A percentile compares a stretch with the other conserved stretches of the same genome.
These are phyloP conservation scores for Etheostoma perlongum DNA, from an alignment of 2,797 vertebrate species.

Conservation along the genomic window DNA sequence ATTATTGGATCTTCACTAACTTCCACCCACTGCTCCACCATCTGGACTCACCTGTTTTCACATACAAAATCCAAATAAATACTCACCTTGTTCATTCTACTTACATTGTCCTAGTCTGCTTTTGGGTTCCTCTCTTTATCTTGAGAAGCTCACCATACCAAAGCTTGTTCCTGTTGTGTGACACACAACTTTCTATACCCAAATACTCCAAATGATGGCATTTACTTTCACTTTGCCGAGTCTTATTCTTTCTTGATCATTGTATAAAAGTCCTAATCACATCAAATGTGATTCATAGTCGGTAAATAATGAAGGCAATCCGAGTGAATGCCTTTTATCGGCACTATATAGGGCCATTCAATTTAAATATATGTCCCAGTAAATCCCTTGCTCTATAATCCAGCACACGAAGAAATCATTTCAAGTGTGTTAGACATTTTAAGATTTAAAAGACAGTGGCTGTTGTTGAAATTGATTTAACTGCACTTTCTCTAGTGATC, in stretches of 20 bases:
- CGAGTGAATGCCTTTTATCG: neutral
- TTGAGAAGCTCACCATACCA: conserved; percentile 1
- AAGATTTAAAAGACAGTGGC: neutral
- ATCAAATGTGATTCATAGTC: neutral
- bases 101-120: too few relatives aligned
- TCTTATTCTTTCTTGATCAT: too few relatives aligned
- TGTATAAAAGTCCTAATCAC: neutral
- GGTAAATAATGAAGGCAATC: neutral
- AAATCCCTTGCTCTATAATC: too few relatives aligned
- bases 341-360: neutral
- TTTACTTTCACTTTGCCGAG: neutral
- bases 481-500: neutral
- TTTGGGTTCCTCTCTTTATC: neutral
- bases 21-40: too few relatives aligned
- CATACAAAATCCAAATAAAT: too few relatives aligned
- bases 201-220: too few relatives aligned
- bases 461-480: neutral
- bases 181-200: neutral
- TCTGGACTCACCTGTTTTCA: too few relatives aligned
- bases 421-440: too few relatives aligned
- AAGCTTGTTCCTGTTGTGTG: neutral
- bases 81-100: too few relatives aligned
- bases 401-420: too few relatives aligned
- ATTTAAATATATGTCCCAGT: too few relatives aligned
- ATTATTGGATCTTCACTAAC: too few relatives aligned